These are phyloP conservation scores for Achatina immaculata DNA, from an alignment of 1,140 invertebrate species.

Conservation along the genomic window DNA sequence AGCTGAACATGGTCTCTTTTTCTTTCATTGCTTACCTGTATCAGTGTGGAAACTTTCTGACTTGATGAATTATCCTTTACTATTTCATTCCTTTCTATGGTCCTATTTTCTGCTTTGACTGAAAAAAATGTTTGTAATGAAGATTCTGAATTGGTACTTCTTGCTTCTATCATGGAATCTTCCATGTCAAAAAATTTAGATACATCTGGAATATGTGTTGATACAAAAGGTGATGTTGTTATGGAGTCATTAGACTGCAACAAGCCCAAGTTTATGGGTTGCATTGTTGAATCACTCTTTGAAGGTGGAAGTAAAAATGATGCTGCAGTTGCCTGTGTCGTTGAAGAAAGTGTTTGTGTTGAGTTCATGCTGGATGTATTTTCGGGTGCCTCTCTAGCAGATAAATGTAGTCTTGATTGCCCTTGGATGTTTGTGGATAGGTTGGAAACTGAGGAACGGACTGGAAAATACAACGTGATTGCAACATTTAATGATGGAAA, in stretches of 20 bases:
- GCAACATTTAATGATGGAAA: no score
- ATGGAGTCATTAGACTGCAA: no score
- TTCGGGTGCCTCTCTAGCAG: neutral
- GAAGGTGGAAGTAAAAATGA: neutral
- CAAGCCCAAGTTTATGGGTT: neutral
- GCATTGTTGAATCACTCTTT: neutral
- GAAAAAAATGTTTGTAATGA: neutral
- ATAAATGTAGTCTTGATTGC: neutral
- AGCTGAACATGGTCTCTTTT: constrained; percentile 35
- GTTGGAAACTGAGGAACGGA: neutral
- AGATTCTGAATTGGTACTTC: neutral
- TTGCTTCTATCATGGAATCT: neutral
- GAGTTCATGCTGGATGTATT: neutral
- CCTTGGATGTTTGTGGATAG: neutral
- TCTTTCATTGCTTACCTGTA: constrained; percentile 27
- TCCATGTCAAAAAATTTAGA: neutral
- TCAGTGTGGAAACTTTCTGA: neutral
- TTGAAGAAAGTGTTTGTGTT: neutral
- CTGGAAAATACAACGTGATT: no score
- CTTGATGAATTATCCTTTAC: neutral
- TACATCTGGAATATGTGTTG: no score
- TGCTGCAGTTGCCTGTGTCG: neutral
- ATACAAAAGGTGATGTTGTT: no score
- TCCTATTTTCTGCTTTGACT: neutral
- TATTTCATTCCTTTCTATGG: neutral